phyloP scores from a whole-genome alignment of 1,140 invertebrate species.

The Microplitis demolitor region DNA sequence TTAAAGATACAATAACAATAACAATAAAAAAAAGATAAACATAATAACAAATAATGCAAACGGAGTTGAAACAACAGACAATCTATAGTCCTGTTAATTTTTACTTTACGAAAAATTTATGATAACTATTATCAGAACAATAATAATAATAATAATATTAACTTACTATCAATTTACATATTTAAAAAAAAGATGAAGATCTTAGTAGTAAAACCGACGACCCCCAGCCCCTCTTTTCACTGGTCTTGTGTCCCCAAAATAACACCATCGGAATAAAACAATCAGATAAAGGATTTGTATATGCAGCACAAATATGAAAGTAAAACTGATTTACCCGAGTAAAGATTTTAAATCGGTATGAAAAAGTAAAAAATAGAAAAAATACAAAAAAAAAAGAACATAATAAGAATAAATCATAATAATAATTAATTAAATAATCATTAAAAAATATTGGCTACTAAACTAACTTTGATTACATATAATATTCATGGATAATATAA shows the following conservation, averaged over 20 bases:
- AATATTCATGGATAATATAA: slow-evolving; percentile 22
- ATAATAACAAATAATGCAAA: slow-evolving; percentile 19
- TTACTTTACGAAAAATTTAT: slow-evolving; percentile 18
- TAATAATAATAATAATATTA: slow-evolving; percentile 23
- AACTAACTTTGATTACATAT: slow-evolving; percentile 2
- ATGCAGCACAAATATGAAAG: slow-evolving; percentile 15
- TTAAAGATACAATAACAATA: slow-evolving; percentile 5
- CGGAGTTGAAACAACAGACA: slow-evolving; percentile 27
- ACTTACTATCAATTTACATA: slow-evolving; percentile 14
- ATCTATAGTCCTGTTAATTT: slow-evolving; percentile 25
- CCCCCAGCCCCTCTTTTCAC: neutral
- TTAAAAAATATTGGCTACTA: slow-evolving; percentile 13
- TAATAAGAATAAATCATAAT: too few species aligned
- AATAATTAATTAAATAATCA: neutral
- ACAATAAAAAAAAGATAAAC: slow-evolving; percentile 24
- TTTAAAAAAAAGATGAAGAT: neutral
- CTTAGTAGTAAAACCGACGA: too few species aligned
- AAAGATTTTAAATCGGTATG: neutral
- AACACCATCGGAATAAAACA: neutral
- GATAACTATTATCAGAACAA: slow-evolving; percentile 18
- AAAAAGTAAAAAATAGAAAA: slow-evolving; percentile 1
- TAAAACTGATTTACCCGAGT: too few species aligned
- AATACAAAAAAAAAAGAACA: neutral
- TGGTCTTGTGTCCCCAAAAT: slow-evolving; percentile 15
- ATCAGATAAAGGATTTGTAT: slow-evolving; percentile 8